Base-by-base conservation (phyloP, 2,888 invertebrate genomes). In the Drepana falcataria region DNA sequence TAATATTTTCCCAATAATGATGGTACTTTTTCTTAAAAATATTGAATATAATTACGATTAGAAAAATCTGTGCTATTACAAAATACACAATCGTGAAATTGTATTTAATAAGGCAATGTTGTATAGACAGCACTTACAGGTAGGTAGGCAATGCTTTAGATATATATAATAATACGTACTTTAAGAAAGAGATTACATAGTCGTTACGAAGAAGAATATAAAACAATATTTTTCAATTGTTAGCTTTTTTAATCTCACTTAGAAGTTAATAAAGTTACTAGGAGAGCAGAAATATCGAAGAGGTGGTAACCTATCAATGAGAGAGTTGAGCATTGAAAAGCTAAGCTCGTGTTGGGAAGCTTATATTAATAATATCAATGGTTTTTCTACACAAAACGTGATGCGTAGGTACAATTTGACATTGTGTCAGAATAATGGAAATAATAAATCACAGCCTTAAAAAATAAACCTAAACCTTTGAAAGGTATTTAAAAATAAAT, bases 51-150 rank as follows among this genome's bases (percentile, higher is more conserved):
- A 63, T 60, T 58, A 69, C 59, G 68, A 69, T 71, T 66, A 51
- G 69, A 72, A 75, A 77, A 72, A 81, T 72, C 75, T 77, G 83
- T 85, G 85, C 81, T 69, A 57, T 68, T 77, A 78, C 74, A 76
- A 68, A 69, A 75, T 70, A 74, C 61, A 69, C 71, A 76, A 67
- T 69, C 63, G 75, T 77, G 75, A 75, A 73, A 79, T 69, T 75
- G 72, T 75, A 75, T 70, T 73, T 83, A 81, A 79, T 86, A 86
- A 86, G 86, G 86, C 86, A 86, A 77, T 83, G 71, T 78, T 81
- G 75, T 81, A 81, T 78, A 85, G 77, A 85, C 83, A 85, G 85
- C 85, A 73, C 76, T 79, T 79, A 75, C 49, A 69, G 21, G 21
- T 21, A 21, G 21, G 59, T 68, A 66, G 60, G 61, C 51, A 55